Conservation (phyloP, 2,113 vertebrate species). For the Burhinus bistriatus region DNA sequence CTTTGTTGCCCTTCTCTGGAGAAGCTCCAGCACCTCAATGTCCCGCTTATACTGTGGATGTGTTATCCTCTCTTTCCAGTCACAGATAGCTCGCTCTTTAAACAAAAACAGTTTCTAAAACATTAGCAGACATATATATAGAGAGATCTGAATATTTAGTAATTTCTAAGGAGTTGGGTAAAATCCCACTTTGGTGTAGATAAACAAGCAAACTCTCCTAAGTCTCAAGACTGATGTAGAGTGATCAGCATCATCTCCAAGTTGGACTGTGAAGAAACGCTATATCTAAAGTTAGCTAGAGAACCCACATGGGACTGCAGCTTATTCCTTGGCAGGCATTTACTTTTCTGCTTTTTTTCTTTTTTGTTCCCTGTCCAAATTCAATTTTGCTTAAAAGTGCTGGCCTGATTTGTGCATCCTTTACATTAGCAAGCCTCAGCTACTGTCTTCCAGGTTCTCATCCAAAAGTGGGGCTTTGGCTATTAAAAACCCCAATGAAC, state of each 20-base stretch:
- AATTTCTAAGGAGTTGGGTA: background rate
- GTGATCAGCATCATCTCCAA: background rate
- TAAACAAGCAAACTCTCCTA: background rate
- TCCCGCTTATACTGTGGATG: too few species aligned
- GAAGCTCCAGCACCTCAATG: too few species aligned
- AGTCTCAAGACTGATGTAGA: background rate
- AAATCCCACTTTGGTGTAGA: background rate
- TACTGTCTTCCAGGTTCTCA: background rate
- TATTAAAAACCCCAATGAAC: background rate
- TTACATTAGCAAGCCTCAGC: background rate
- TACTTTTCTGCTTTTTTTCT: background rate
- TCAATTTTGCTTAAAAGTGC: background rate
- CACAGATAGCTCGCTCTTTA: background rate
- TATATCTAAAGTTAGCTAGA: background rate
- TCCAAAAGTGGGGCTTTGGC: background rate
- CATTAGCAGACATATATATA: background rate
- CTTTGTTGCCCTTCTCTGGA: too few species aligned
- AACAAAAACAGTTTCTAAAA: background rate
- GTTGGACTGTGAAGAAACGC: background rate
- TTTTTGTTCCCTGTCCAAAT: background rate
- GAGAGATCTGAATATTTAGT: background rate
- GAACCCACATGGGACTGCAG: background rate
- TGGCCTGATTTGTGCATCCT: background rate
- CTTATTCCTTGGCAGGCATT: background rate
- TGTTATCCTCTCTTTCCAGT: background rate